phyloP scores from a whole-genome alignment of 2,797 vertebrate genomes.

The Spinus olivaceus region DNA sequence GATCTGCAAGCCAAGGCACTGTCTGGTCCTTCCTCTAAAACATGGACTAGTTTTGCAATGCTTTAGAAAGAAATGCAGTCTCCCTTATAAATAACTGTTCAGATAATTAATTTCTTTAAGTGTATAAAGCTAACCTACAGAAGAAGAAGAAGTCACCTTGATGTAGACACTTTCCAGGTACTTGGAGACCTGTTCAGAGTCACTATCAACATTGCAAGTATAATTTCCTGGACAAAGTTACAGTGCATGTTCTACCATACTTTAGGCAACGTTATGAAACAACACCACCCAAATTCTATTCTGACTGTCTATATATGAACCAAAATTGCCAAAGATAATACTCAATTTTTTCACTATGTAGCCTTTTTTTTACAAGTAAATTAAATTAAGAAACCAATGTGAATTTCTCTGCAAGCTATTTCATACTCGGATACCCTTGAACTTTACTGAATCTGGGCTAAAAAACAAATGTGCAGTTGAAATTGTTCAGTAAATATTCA shows the following conservation, averaged over 20 bases:
- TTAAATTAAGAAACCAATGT: slow-evolving; percentile 71
- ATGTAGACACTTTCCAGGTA: background rate
- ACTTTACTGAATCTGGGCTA: slow-evolving; percentile 67
- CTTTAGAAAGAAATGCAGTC: background rate
- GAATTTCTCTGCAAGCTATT: slow-evolving; percentile 67
- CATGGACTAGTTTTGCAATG: background rate
- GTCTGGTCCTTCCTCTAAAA: background rate
- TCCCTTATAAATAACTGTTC: background rate
- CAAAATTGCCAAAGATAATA: slow-evolving; percentile 54
- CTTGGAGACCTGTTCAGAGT: background rate
- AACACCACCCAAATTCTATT: background rate
- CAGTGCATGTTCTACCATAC: background rate
- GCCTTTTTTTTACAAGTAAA: slow-evolving; percentile 43
- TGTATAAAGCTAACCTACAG: background rate
- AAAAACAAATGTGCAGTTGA: slow-evolving; percentile 64
- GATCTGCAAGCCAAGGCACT: background rate
- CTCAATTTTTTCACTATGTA: slow-evolving; percentile 46
- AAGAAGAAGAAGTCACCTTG: background rate
- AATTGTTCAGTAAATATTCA: slow-evolving; percentile 54
- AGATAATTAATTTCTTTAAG: background rate
- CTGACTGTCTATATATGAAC: slow-evolving; percentile 40
- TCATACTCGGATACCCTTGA: slow-evolving; percentile 74
- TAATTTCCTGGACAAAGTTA: background rate
- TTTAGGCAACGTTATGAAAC: background rate
- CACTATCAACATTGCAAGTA: background rate